These are phyloP conservation scores for Jaculus jaculus DNA, from an alignment of 2,113 vertebrate species.

Conservation along the genomic window DNA sequence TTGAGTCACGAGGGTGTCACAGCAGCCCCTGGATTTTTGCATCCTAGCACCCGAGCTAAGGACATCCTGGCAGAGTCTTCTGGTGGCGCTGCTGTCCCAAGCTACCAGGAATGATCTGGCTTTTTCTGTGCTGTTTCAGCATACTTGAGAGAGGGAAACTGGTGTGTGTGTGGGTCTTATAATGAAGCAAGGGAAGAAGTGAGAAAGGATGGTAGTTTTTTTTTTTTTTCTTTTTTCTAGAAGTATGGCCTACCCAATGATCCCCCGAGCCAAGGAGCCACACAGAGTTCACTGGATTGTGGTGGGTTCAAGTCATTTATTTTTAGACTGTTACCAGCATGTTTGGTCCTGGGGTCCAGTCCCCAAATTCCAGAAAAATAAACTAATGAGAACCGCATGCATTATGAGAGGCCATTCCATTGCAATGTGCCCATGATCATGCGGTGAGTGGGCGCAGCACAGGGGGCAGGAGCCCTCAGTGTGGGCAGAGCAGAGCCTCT, in stretches of 20 bases:
- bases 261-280: slow-evolving; percentile 73
- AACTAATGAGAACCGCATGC: slow-evolving; percentile 72
- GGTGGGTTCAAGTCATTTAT: slow-evolving; percentile 72
- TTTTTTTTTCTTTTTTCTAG: neutral
- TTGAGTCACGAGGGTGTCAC: neutral
- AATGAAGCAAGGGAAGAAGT: neutral
- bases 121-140: slow-evolving; percentile 21
- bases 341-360: slow-evolving; percentile 68
- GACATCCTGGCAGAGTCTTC: neutral
- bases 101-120: neutral
- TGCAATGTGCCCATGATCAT: slow-evolving; percentile 51
- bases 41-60: neutral
- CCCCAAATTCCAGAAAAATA: slow-evolving; percentile 76
- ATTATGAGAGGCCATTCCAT: slow-evolving; percentile 67
- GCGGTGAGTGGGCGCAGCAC: slow-evolving; percentile 60
- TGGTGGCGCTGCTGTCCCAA: neutral
- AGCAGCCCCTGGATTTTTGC: neutral
- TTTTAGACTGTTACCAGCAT: slow-evolving; percentile 75
- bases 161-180: neutral
- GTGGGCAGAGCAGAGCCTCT: neutral
- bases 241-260: slow-evolving; percentile 49
- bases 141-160: neutral
- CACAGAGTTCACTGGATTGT: slow-evolving; percentile 65
- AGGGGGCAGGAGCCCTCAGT: slow-evolving; percentile 19
- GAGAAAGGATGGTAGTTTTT: neutral